Evolutionary conservation across 1,140 invertebrate genomes (phyloP), one percentile per base, ranked within the genome.

Genomic region (Polyergus mexicanus): DNA sequence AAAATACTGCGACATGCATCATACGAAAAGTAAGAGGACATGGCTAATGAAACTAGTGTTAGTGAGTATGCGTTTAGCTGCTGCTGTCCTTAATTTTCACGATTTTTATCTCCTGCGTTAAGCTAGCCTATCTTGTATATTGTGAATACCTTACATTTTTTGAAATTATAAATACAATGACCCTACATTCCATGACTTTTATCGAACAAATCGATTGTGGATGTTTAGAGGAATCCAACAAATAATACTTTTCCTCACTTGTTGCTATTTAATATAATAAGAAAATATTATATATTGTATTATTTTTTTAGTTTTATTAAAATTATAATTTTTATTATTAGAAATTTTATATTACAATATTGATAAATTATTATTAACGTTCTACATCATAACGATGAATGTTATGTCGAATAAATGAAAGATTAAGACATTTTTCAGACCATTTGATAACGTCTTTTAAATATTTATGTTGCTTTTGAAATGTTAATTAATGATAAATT

Each of bases 41-140:
- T n/a, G 60, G 60, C 56, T 65, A 84, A 62, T 56, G 32, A 47
- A 84, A 74, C 58, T 74, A 63, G 8, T 75, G 56, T 76, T 54
- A 10, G 41, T n/a, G n/a, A 84, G 41, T 47, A 19, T 41, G 32
- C 44, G 38, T 83, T 86, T 66, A 60, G 60, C 10, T 28, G 44
- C 19, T 10, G 10, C 22, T 51, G n/a, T 74, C 54, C 60, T 74
- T 83, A 41, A 72, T 86, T 72, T 54, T 25, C 58, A 47, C 35
- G n/a, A 10, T 74, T 83, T 58, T 83, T 47, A 56, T 71, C 78
- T 54, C 16, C 11, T 38, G 51, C 1, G 4, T 2, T 56, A 54
- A 51, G 5, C 16, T 47, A 47, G 44, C 19, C 10, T 80, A 58
- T 44, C 25, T 35, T 56, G 13, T 78, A 78, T 4, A 16, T n/a